Base-by-base conservation (phyloP, 1,140 invertebrate genomes). In the Calliopsis andreniformis region DNA sequence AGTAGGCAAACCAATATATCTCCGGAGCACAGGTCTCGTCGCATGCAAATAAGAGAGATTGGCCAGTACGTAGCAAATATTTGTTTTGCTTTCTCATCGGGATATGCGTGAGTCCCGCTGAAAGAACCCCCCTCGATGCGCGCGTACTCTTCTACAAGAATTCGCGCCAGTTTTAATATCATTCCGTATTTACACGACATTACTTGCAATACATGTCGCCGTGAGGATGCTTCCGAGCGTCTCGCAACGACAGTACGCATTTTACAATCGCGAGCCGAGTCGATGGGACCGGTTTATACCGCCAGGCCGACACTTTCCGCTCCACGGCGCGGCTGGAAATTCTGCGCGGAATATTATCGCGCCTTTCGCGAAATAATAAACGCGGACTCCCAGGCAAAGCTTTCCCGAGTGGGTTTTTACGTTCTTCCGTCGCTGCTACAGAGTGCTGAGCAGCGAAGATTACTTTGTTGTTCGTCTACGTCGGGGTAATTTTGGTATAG, bases 131-230 rank as follows among this genome's bases (percentile, higher is more conserved):
- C 25, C 20, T 32, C 6, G 53, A 23, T 25, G 30, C 30, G 18
- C n/a, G 20, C 23, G n/a, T 69, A 55, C 35, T 32, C 59, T 39
- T 66, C 66, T 43, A 25, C 51, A 59, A 64, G 76, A 80, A 87
- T 86, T 86, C 76, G 55, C 78, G 62, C 83, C 78, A 86, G 80
- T 87, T 87, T 87, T 86, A 88, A 88, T 88, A 88, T 87, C 76
- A 78, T 83, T 62, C 68, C 59, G 75, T 81, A 82, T 86, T 85
- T 86, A 83, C 80, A 79, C 78, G 75, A 72, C 78, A 82, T 79
- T 86, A 80, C 49, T 76, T 73, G 78, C 81, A 78, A 82, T 83
- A 76, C 71, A 55, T 39, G 51, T 16, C 28, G 23, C 25, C 16
- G 35, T 32, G 39, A 30, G 12, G 25, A 35, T 61, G 20, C 20